Evolutionary conservation across 2,797 vertebrate genomes (phyloP), one percentile per base, ranked within the genome.

Genomic region (Semotilus atromaculatus): DNA sequence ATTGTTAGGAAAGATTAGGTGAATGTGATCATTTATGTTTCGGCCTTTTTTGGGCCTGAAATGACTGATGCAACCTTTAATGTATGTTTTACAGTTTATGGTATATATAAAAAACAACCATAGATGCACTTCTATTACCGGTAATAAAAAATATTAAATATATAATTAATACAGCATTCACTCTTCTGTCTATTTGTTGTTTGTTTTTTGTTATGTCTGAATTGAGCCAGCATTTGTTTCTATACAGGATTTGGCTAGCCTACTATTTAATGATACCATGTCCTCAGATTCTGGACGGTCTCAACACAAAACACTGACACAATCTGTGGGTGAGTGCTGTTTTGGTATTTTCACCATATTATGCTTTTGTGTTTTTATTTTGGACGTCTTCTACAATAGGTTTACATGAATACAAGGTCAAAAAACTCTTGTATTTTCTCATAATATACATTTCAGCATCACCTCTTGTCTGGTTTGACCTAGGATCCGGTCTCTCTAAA

Each of bases 211-310:
- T 38, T 45, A 55, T 51, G 23, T 19, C 31, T 60, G 16, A 77
- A 77, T 40, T 62, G 36, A 77, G 23, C n/a, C n/a, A 29, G 23
- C 18, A 13, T 55, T 77, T 78, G 60, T 86, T 60, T 64, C 5
- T 62, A 3, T 71, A 18, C 89, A 96, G 95, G 96, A 97, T 81
- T 89, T 99, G 90, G 96, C 96, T 60, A 93, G 93, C 13, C 38
- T 96, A 84, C 94, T 99, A 82, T 99, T 98, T 85, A 96, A 95
- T 0, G 97, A 98, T 31, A 74, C 90, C 0, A 64, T 94, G 67
- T 90, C 92, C 1, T 90, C 91, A 0, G 93, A 83, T 26, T 91
- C 91, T 3, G 43, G 85, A 2, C 5, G 86, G 0, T 90, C 91
- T 60, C 85, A 89, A 0, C 67, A 91, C 66, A 90, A 85, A 81